Conservation (phyloP, 2,113 vertebrate species). For the Polyodon spathula region DNA sequence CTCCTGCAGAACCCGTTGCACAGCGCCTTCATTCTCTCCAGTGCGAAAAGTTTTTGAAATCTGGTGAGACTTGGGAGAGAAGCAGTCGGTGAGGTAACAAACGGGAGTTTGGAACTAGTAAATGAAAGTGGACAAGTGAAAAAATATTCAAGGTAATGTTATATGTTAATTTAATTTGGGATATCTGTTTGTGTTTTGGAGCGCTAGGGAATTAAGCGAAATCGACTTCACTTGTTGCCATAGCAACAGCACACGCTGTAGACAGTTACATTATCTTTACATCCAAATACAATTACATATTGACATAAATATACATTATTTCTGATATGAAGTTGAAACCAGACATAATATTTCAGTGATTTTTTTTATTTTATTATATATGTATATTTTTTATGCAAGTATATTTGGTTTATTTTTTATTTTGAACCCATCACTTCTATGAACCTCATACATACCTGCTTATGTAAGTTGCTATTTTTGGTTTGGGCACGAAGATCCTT, state of each 20-base stretch:
- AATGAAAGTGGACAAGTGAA: not conserved
- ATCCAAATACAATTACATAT: not conserved
- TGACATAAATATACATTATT: no score
- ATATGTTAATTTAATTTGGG: not conserved
- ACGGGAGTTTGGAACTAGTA: not conserved
- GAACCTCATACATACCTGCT: no score
- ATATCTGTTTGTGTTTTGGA: not conserved
- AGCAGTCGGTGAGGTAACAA: not conserved
- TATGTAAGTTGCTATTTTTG: no score
- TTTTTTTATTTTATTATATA: no score
- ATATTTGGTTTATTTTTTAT: not conserved
- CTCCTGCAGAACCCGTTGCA: no score
- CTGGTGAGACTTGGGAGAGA: not conserved
- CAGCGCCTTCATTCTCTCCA: not conserved
- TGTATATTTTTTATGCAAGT: no score
- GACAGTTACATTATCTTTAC: not conserved
- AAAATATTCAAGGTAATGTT: conserved; percentile 1
- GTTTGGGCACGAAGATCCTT: no score
- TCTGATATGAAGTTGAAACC: no score
- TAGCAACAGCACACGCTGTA: conserved; percentile 32
- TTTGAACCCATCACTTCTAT: not conserved
- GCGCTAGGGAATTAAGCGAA: not conserved
- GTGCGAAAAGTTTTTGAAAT: conserved; percentile 25
- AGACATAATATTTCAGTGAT: no score
- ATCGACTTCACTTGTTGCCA: conserved; percentile 34